A percentile compares a stretch with the other conserved stretches of the same genome.
Conservation (phyloP, 1,140 invertebrate genomes). For the Drosophila ananassae region DNA sequence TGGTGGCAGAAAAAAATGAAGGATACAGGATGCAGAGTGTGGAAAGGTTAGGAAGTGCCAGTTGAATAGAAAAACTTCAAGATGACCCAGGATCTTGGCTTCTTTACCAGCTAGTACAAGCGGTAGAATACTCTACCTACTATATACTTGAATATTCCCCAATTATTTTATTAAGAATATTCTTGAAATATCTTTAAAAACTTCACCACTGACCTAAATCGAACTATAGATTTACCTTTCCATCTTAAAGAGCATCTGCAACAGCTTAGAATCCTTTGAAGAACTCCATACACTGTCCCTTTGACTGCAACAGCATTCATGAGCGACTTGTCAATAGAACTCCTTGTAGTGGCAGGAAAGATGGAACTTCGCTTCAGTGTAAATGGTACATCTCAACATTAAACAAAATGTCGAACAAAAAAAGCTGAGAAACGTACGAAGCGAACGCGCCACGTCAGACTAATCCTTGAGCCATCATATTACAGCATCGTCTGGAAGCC, state of each 20-base stretch:
- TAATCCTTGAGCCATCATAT: constrained; percentile 80
- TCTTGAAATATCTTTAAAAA: no score
- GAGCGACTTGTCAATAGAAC: constrained; percentile 54
- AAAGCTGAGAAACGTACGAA: constrained; percentile 45
- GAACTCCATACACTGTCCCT: constrained; percentile 33
- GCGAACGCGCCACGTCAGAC: constrained; percentile 66
- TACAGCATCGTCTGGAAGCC: constrained; percentile 57
- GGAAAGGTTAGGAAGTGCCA: constrained; percentile 6
- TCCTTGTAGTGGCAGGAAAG: neutral
- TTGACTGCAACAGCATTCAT: constrained; percentile 41
- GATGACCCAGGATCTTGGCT: constrained; percentile 14
- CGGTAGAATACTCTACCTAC: neutral
- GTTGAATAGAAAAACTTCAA: constrained; percentile 9
- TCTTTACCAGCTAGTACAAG: neutral
- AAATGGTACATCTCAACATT: constrained; percentile 51
- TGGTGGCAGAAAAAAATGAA: neutral
- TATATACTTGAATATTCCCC: neutral
- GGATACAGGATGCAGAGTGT: constrained; percentile 6
- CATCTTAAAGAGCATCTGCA: neutral
- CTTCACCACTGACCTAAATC: no score
- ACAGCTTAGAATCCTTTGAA: neutral
- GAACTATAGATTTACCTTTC: no score
- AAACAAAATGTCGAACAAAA: constrained; percentile 74
- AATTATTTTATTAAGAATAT: no score
- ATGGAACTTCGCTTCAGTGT: constrained; percentile 4